phyloP scores from a whole-genome alignment of 2,888 invertebrate genomes.

The Zelleria hepariella region DNA sequence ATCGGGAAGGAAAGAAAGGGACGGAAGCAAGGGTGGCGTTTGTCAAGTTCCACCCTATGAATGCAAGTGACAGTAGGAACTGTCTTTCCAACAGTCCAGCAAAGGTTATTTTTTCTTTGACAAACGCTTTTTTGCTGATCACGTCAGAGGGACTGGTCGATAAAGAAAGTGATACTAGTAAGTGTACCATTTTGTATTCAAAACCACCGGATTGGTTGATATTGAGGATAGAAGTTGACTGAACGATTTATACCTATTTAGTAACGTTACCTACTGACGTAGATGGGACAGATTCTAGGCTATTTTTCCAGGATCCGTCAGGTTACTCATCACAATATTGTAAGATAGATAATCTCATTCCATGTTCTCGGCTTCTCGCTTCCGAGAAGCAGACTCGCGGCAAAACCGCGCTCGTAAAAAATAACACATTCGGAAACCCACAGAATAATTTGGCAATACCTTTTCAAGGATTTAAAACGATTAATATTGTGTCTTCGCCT shows the following conservation, averaged over 20 bases:
- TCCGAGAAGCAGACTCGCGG: conserved; percentile 54
- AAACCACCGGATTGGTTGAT: too few relatives aligned
- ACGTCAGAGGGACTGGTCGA: too few relatives aligned
- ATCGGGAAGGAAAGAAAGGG: conserved; percentile 31
- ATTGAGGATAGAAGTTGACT: too few relatives aligned
- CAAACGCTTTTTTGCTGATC: neutral
- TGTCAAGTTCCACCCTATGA: conserved; percentile 62
- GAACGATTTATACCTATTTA: too few relatives aligned
- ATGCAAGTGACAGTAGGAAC: conserved; percentile 49
- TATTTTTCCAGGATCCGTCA: too few relatives aligned
- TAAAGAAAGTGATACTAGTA: too few relatives aligned
- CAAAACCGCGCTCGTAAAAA: conserved; percentile 61
- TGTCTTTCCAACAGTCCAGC: conserved; percentile 60
- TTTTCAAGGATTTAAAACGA: conserved; percentile 53
- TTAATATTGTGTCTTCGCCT: conserved; percentile 44
- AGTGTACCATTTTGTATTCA: too few relatives aligned
- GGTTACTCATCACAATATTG: too few relatives aligned
- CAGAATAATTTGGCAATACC: conserved; percentile 39
- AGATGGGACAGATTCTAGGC: too few relatives aligned
- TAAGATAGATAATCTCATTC: too few relatives aligned
- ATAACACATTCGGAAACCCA: conserved; percentile 26
- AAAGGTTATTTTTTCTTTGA: conserved; percentile 39
- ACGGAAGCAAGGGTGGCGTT: conserved; percentile 51
- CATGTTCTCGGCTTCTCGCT: conserved; percentile 26
- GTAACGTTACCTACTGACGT: too few relatives aligned